A percentile compares a stretch with the other conserved stretches of the same genome.
Conservation (phyloP, 2,888 invertebrate species). For the Calameuta filiformis region DNA sequence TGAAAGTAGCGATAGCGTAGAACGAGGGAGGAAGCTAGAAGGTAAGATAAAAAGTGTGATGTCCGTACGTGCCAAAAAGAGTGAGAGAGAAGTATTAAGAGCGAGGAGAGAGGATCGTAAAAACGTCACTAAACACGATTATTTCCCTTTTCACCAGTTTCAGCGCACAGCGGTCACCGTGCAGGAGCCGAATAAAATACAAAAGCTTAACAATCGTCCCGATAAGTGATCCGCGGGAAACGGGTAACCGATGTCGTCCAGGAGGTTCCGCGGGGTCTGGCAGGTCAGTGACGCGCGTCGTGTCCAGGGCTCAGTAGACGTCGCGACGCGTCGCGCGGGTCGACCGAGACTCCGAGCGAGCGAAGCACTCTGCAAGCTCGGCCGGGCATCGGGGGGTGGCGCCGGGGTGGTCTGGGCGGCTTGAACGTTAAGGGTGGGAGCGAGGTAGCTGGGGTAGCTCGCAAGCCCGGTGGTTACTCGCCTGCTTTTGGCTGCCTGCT, state of each 20-base stretch:
- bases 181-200: background rate
- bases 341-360: slow-evolving; percentile 25
- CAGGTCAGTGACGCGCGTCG: slow-evolving; percentile 32
- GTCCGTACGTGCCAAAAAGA: background rate
- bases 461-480: slow-evolving; percentile 36
- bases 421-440: slow-evolving; percentile 11
- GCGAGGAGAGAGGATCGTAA: background rate
- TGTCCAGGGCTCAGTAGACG: background rate
- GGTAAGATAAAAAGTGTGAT: background rate
- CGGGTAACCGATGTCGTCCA: background rate
- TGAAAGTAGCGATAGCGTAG: slow-evolving; percentile 28
- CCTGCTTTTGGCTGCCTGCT: slow-evolving; percentile 28
- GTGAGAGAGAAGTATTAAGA: slow-evolving; percentile 7
- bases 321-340: slow-evolving; percentile 1
- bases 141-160: background rate
- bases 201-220: background rate
- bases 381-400: slow-evolving; percentile 40
- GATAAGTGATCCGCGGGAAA: background rate
- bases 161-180: background rate
- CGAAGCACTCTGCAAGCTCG: slow-evolving; percentile 41
- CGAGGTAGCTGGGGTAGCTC: slow-evolving; percentile 15
- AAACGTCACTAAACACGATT: background rate
- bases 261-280: slow-evolving; percentile 14
- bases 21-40: background rate
- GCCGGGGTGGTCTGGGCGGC: slow-evolving; percentile 25